phyloP scores from a whole-genome alignment of 2,797 vertebrate species.

The Tiaroga cobitis region DNA sequence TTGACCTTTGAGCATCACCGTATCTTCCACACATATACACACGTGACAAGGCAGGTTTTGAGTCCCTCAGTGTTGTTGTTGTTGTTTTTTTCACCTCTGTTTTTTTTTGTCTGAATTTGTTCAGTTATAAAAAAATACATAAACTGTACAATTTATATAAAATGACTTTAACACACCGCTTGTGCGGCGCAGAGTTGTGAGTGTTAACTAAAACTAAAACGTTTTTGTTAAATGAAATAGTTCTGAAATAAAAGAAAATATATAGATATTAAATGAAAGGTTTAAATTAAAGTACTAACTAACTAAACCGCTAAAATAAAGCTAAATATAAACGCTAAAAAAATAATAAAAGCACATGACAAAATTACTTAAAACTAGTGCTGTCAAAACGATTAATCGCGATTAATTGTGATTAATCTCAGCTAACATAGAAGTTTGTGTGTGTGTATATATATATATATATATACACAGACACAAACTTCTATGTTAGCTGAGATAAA shows the following conservation, averaged over 20 bases:
- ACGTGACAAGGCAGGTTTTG: not conserved
- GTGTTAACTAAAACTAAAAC: not conserved
- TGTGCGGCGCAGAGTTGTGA: not conserved
- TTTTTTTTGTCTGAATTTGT: not conserved
- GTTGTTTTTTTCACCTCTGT: not conserved
- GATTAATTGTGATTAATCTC: no score
- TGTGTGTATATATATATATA: no score
- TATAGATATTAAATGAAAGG: not conserved
- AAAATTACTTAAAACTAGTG: not conserved
- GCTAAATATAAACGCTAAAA: not conserved
- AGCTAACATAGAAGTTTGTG: no score
- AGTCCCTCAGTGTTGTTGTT: not conserved
- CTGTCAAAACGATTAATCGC: no score
- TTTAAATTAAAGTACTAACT: not conserved
- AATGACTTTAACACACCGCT: not conserved
- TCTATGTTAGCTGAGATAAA: no score
- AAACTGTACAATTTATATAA: not conserved
- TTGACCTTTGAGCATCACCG: constrained; percentile 15
- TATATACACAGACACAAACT: no score
- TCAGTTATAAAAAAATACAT: not conserved
- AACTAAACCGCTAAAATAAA: not conserved
- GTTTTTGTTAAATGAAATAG: not conserved
- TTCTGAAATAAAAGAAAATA: not conserved
- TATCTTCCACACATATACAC: not conserved
- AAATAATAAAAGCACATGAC: not conserved